phyloP scores from a whole-genome alignment of 2,797 vertebrate species.

The Gymnopithys bicolor region DNA sequence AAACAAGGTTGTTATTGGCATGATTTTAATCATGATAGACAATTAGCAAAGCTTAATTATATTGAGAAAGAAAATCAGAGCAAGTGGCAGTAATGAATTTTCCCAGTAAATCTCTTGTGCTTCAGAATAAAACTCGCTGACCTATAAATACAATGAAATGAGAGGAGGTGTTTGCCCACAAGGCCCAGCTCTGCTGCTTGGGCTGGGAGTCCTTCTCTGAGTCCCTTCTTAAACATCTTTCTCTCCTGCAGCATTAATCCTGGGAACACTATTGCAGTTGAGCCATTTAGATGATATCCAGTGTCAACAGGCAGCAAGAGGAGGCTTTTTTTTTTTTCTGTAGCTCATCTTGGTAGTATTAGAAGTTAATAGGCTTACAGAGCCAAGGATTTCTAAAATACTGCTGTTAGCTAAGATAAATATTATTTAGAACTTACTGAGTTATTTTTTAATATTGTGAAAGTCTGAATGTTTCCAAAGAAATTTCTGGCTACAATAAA shows the following conservation, averaged over 20 bases:
- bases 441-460: conserved; percentile 17
- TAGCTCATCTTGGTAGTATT: conserved; percentile 58
- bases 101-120: conserved; percentile 74
- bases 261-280: not conserved
- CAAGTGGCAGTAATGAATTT: conserved; percentile 81
- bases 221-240: not conserved
- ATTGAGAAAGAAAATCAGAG: conserved; percentile 75
- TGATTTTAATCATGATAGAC: conserved; percentile 83
- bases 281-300: conserved; percentile 19
- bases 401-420: conserved; percentile 63
- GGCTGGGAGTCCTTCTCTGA: not conserved
- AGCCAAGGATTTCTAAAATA: conserved; percentile 69
- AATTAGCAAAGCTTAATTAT: conserved; percentile 84
- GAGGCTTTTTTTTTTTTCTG: not conserved
- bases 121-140: conserved; percentile 74
- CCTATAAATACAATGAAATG: conserved; percentile 76
- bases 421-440: conserved; percentile 37
- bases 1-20: conserved; percentile 81
- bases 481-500: conserved; percentile 65
- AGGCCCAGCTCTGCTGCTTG: conserved; percentile 53
- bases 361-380: conserved; percentile 73
- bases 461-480: conserved; percentile 52
- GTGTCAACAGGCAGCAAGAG: conserved; percentile 23
- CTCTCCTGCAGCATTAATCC: not conserved
- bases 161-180: conserved; percentile 65